Base-by-base conservation (phyloP, 2,888 invertebrate genomes). In the Tridacna gigas region DNA sequence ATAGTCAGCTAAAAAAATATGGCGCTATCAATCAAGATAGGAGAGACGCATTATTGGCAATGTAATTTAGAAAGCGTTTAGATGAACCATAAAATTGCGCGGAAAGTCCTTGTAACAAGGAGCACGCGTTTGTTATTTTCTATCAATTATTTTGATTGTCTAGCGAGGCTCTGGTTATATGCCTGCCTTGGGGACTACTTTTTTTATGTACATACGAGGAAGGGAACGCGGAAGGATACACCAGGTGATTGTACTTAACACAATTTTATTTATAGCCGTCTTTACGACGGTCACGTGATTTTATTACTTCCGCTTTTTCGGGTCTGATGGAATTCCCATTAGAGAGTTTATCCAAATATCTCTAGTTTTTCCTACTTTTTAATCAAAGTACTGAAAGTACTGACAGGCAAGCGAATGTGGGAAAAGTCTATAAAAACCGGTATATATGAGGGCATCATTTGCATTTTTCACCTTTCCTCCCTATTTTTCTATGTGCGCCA, bases 111-210 rank as follows among this genome's bases (percentile, higher is more conserved):
- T 22, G 71, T 71, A 51, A 71, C 26, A 47, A 51, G n/a, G 51
- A 48, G 71, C 71, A 71, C 71, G 71, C 71, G 71, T 71, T 71
- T 71, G 71, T 71, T 71, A 71, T 71, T 71, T 71, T 71, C 71
- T 51, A 51, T 71, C 71, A 71, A 71, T 71, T 71, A 71, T 25
- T 26, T 7, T 25, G 71, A 71, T 47, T 71, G 71, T 71, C 71
- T 71, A 37, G 51, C 9, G 37, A 22, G n/a, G 45, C 37, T 45
- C 67, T 45, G 67, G 45, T 28, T 66, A 7, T 56, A 1, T 56
- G 56, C 56, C 20, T 56, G 15, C 63, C 25, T 22, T 25, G 25
- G 63, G 63, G 25, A 63, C 13, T 63, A 63, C 63, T 63, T 63
- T 63, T 63, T 63, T 63, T 37, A 37, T 37, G 37, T 7, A 37